These are phyloP conservation scores for Paracyclopina nana DNA, from an alignment of 1,140 invertebrate genomes.

Conservation along the genomic window DNA sequence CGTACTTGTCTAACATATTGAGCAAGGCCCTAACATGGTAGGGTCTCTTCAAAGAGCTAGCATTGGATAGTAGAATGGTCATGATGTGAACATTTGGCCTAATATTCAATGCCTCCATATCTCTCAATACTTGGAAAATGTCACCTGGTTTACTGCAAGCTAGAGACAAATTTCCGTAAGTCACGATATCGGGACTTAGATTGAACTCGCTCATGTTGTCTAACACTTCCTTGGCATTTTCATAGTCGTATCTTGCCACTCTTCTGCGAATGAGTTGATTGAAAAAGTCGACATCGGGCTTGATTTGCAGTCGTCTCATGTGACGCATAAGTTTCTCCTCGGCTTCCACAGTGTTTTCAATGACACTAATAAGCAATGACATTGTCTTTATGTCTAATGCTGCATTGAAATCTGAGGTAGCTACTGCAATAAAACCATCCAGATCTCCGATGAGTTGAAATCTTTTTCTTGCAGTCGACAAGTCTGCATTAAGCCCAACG, in stretches of 20 bases:
- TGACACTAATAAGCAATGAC: neutral
- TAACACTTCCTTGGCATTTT: neutral
- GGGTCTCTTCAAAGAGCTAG: too few relatives aligned
- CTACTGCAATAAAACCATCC: neutral
- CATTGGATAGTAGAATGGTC: too few relatives aligned
- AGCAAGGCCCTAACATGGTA: too few relatives aligned
- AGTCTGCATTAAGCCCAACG: neutral
- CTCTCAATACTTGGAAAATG: too few relatives aligned
- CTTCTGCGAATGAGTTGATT: conserved; percentile 6
- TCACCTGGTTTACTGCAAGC: too few relatives aligned
- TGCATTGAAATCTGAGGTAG: neutral
- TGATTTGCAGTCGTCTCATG: neutral
- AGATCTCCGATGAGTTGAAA: neutral
- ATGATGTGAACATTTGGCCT: too few relatives aligned
- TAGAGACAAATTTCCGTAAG: neutral
- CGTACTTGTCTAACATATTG: too few relatives aligned
- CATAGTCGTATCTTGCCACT: neutral
- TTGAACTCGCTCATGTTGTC: neutral
- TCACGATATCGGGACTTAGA: neutral
- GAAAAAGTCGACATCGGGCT: conserved; percentile 12
- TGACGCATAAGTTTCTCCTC: neutral
- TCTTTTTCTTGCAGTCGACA: neutral
- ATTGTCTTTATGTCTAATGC: neutral
- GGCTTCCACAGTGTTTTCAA: neutral
- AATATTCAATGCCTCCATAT: too few relatives aligned